A percentile compares a stretch with the other conserved stretches of the same genome.
Evolutionary conservation across 2,888 invertebrate species (phyloP).

Genomic region (Drosophila anomelani): DNA sequence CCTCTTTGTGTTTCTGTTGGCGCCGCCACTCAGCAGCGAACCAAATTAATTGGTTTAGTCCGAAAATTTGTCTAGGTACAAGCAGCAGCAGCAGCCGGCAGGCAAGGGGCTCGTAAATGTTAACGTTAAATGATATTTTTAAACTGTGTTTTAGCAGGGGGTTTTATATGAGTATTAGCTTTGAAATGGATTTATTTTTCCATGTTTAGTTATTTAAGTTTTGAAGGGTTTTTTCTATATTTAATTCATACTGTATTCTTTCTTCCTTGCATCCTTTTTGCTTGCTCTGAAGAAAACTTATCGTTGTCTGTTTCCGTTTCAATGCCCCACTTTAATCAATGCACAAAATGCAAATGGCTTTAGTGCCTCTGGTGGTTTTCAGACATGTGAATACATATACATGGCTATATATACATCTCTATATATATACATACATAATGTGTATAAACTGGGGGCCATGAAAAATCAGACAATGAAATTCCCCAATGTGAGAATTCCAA

Average conservation of each 20-base stretch:
- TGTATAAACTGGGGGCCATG: slow-evolving; percentile 28
- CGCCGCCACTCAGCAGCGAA: slow-evolving; percentile 38
- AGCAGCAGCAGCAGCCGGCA: not conserved
- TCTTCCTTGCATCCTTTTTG: not conserved
- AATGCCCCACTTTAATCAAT: slow-evolving; percentile 48
- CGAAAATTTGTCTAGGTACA: slow-evolving; percentile 30
- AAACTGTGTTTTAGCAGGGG: not conserved
- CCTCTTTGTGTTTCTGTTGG: not conserved
- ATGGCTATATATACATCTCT: not conserved
- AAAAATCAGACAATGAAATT: slow-evolving; percentile 48
- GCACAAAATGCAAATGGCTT: slow-evolving; percentile 64
- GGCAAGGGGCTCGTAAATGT: not conserved
- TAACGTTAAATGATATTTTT: slow-evolving; percentile 1
- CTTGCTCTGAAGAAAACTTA: no score
- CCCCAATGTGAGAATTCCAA: slow-evolving; percentile 75
- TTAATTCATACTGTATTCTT: not conserved
- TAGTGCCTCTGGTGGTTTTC: slow-evolving; percentile 28
- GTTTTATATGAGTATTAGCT: not conserved
- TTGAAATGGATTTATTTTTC: not conserved
- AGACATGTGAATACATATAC: slow-evolving; percentile 12
- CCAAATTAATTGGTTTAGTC: slow-evolving; percentile 68
- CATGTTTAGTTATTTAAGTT: no score
- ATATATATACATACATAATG: not conserved
- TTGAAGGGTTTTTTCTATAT: no score
- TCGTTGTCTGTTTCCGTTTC: not conserved